Evolutionary conservation across 2,888 invertebrate genomes (phyloP), one percentile per base, ranked within the genome.

Genomic region (Diplolepis rosae): DNA sequence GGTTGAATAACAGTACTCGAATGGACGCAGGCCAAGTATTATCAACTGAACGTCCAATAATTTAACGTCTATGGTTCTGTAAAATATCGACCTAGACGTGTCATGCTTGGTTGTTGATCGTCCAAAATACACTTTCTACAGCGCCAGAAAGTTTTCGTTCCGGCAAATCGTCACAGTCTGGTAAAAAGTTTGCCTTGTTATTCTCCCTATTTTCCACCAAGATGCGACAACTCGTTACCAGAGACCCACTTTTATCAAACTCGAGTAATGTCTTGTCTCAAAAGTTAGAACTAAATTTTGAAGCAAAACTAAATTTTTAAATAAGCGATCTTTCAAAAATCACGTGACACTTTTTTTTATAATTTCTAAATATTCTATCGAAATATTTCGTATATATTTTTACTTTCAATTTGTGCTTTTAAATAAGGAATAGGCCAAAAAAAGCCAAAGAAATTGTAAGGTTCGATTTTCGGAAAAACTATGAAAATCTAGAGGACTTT

Each of bases 121-220:
- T 30, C 30, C 54, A 54, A 54, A 54, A 54, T 30, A 54, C 54
- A 15, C 30, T 54, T 54, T 30, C 54, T 24, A 7, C 65, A 39
- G 65, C 65, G 65, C 65, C 65, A 65, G 18, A 65, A 65, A 65
- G 39, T 65, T 65, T 65, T 32, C 32, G 27, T 7, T n/a, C 30
- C 27, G 18, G 2, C 7, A 28, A 65, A 32, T 39, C 18, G 15
- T 50, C 28, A 13, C 22, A 22, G 32, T 22, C 39, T 30, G 45
- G 30, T 15, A 9, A 66, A 66, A 66, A 66, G 28, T 66, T 66
- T 45, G 66, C 45, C 48, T 50, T 66, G 30, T 66, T 50, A 50
- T 66, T 66, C 28, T 28, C 28, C 13, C 22, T 28, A n/a, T 61
- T 61, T 32, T 61, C 22, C 15, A 18, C 32, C 39, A 30, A 61